Base-by-base conservation (phyloP, 2,888 invertebrate species). In the Abscondita cerata region DNA sequence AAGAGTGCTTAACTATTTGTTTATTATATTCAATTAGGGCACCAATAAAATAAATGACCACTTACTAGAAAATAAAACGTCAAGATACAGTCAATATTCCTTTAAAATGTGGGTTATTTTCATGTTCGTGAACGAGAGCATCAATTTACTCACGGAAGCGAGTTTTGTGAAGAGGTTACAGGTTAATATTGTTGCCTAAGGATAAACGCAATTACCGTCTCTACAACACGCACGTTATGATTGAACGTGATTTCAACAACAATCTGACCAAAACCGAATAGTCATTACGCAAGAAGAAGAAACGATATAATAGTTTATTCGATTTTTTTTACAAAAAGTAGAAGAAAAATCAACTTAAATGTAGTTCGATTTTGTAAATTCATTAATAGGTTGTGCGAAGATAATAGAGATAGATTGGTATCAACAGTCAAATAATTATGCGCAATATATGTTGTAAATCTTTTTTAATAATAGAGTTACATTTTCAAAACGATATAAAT, bases 111-210 rank as follows among this genome's bases (percentile, higher is more conserved):
- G 55, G 55, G 59, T 63, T 63, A 63, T 46, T 55, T 44, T 47
- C 31, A 41, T 54, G 47, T 55, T 62, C 59, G 59, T 55, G 63
- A 59, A 55, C 52, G 44, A 59, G 63, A 59, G 59, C 63, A 46
- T 59, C 52, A 48, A 53, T 63, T 63, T 63, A 63, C 63, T 59
- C 63, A 63, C 63, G 63, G 63, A 63, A 63, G 63, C 63, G 55
- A 41, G 59, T 25, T 44, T n/a, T 40, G 34, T 41, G 40, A 41
- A 48, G 62, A 63, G 63, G 59, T 63, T 59, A 59, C 53, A 59
- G 63, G 55, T 63, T 59, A 63, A 63, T 52, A 50, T 47, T 48
- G 41, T 47, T 38, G 51, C 63, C 55, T 18, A 13, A 48, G 52
- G 62, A 47, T n/a, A 62, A 62, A 52, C 52, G 47, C 56, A 56